phyloP scores from a whole-genome alignment of 2,888 invertebrate species.

The Vanessa cardui region DNA sequence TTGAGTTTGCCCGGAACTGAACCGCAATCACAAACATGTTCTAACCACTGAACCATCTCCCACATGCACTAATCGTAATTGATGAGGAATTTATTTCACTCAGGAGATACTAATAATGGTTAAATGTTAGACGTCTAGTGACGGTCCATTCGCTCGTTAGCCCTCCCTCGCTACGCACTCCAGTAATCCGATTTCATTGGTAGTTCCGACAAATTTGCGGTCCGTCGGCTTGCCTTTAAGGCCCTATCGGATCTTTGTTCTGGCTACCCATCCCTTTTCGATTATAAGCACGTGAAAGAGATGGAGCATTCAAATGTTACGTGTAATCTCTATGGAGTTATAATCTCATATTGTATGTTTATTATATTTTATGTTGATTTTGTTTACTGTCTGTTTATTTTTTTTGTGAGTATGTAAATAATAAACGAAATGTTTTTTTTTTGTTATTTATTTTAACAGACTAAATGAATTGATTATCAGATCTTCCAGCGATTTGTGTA shows the following conservation, averaged over 20 bases:
- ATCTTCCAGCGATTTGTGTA: no score
- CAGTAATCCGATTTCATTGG: slow-evolving; percentile 77
- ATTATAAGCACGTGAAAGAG: background rate
- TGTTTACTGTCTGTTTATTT: no score
- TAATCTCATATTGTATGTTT: background rate
- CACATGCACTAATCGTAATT: slow-evolving; percentile 15
- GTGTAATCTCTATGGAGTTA: background rate
- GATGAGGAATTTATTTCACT: slow-evolving; percentile 50
- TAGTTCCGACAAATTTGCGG: slow-evolving; percentile 79
- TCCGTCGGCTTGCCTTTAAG: slow-evolving; percentile 56
- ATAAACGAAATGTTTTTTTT: no score
- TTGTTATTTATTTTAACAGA: no score
- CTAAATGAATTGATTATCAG: no score
- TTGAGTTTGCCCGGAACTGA: no score
- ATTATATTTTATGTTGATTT: background rate
- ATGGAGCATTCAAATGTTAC: background rate
- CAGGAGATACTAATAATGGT: slow-evolving; percentile 52
- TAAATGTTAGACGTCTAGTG: slow-evolving; percentile 53
- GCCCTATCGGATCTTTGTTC: slow-evolving; percentile 4
- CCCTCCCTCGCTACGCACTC: slow-evolving; percentile 62
- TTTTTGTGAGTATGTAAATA: no score
- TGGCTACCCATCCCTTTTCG: background rate
- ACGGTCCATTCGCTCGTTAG: slow-evolving; percentile 72
- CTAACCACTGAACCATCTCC: no score
- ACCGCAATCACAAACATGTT: no score